A percentile compares a stretch with the other conserved stretches of the same genome.
phyloP scores from a whole-genome alignment of 2,113 vertebrate genomes.

The Ciconia stormi region DNA sequence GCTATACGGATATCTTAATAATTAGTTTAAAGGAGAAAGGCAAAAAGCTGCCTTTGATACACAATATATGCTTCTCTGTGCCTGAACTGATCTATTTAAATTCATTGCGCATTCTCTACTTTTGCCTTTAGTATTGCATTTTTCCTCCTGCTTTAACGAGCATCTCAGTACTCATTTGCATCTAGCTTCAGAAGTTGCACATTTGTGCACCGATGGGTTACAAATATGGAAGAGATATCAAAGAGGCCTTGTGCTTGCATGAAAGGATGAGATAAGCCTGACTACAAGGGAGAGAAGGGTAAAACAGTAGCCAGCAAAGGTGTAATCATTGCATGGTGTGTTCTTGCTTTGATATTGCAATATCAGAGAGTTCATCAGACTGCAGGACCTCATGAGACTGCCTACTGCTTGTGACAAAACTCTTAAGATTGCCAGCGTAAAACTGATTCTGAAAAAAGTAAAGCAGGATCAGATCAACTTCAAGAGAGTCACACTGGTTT shows the following conservation, averaged over 20 bases:
- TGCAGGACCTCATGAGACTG: fast-evolving
- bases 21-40: neutral
- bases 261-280: neutral
- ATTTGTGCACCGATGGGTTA: neutral
- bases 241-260: neutral
- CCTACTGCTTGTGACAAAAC: neutral
- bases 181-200: neutral
- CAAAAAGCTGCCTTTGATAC: neutral
- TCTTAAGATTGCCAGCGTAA: neutral
- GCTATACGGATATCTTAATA: neutral
- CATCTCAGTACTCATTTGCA: neutral
- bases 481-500: neutral
- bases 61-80: neutral
- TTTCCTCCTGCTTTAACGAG: neutral
- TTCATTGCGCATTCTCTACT: neutral
- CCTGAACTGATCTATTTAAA: neutral
- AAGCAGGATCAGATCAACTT: neutral
- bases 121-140: neutral
- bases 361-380: neutral
- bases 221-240: neutral
- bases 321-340: neutral
- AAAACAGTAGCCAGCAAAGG: neutral
- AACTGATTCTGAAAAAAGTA: neutral
- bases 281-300: neutral
- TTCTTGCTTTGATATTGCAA: neutral